phyloP scores from a whole-genome alignment of 2,113 vertebrate genomes.

The Leiothrix lutea region DNA sequence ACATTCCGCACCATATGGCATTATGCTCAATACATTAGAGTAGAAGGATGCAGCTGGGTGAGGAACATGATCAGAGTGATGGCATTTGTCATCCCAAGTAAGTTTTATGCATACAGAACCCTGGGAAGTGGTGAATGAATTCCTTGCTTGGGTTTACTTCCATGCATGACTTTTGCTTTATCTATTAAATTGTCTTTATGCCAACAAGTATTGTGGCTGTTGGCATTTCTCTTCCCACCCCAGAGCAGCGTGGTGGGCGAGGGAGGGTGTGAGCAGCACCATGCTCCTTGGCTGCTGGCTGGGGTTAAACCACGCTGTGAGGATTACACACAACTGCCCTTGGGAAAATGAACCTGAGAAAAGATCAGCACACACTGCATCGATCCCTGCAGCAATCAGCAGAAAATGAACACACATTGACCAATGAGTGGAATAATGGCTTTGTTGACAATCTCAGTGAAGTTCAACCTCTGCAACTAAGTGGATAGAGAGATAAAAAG shows the following conservation, averaged over 20 bases:
- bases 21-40: too few relatives aligned
- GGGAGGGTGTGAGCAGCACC: background rate
- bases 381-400: conserved; percentile 24
- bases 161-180: background rate
- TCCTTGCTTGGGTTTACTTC: background rate
- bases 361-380: conserved; percentile 14
- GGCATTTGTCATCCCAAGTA: background rate
- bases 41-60: background rate
- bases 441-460: conserved; percentile 59
- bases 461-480: conserved; percentile 16
- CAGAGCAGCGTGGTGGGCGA: background rate
- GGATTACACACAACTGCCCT: background rate
- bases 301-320: background rate
- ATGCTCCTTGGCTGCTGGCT: background rate
- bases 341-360: conserved; percentile 23
- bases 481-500: background rate
- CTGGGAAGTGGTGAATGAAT: fast-evolving
- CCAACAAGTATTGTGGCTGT: fast-evolving
- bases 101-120: background rate
- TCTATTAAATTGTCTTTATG: background rate
- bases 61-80: background rate
- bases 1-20: too few relatives aligned
- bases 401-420: conserved; percentile 63
- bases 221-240: background rate
- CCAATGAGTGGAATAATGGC: conserved; percentile 69